Evolutionary conservation across 2,113 vertebrate species (phyloP), one percentile per base, ranked within the genome.

Genomic region (Rhea pennata): DNA sequence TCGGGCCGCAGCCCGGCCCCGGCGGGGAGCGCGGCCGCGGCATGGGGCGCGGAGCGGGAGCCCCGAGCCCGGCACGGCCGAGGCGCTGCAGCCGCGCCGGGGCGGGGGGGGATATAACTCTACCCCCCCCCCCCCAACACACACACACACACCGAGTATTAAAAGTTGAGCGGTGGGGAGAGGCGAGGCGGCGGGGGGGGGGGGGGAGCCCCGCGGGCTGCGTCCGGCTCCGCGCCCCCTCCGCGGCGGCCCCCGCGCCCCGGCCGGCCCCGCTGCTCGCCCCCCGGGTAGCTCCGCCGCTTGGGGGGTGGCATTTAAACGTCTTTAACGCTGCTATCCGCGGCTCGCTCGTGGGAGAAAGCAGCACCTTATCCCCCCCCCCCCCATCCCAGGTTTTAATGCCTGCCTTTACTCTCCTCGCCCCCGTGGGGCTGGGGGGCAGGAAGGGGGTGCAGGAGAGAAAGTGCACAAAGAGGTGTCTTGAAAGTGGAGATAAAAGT

Each of bases 221-320:
- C 48, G 31, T 46, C n/a, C 53, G 70, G 74, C 24, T 91, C 4
- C 3, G 31, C 31, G 46, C 7, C n/a, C 15, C 46, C 14, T 70
- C 14, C 29, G 48, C 31, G 8, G 44, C 44, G 44, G 15, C 44
- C 15, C 46, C 46, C 46, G 46, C 46, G 42, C 42, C 42, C 42
- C 42, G 42, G 10, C 42, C 42, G 42, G 46, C 46, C 46, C 72
- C 42, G 46, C 48, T 56, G 23, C 74, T 21, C n/a, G 1, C 10
- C 70, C 46, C 46, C 84, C 80, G 72, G 40, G 83, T 3, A 70
- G 85, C 80, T 80, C 5, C 19, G 83, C 87, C 66, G 82, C 40
- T 26, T 51, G 12, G 79, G 31, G 23, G 53, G 96, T 96, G 97
- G 97, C 97, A 97, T 98, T 97, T 97, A 93, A 96, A 92, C 20